Evolutionary conservation across 1,140 invertebrate species (phyloP).

Genomic region (Phortica variegata): DNA sequence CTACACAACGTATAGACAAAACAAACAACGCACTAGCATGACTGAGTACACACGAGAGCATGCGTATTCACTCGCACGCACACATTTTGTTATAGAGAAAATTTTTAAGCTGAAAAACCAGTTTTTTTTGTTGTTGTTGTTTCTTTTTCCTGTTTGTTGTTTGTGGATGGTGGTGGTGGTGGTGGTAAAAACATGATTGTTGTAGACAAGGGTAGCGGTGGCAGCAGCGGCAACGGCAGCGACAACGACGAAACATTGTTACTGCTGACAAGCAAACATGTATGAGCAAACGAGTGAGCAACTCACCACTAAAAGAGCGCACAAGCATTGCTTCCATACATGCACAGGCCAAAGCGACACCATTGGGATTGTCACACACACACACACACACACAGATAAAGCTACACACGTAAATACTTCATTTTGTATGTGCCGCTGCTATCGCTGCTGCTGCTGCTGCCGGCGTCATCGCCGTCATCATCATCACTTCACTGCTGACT

Average conservation of each 20-base stretch:
- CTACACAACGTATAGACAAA: conserved; percentile 20
- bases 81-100: conserved; percentile 44
- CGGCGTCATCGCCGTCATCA: conserved; percentile 37
- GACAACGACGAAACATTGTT: conserved; percentile 18
- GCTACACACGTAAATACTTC: too few relatives aligned
- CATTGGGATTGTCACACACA: too few relatives aligned
- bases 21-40: conserved; percentile 22
- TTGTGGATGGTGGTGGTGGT: conserved; percentile 31
- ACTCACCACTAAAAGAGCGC: too few relatives aligned
- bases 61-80: conserved; percentile 34
- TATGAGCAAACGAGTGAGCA: too few relatives aligned
- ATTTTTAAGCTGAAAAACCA: conserved; percentile 31
- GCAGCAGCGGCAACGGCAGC: conserved; percentile 14
- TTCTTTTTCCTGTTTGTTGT: conserved; percentile 40
- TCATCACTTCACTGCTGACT: too few relatives aligned
- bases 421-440: conserved; percentile 18
- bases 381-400: too few relatives aligned
- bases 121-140: conserved; percentile 29
- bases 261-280: too few relatives aligned
- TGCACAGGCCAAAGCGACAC: too few relatives aligned
- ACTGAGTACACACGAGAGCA: conserved; percentile 1
- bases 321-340: too few relatives aligned
- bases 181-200: conserved; percentile 17
- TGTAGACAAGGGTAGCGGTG: conserved; percentile 17
- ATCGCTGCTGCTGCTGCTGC: conserved; percentile 15